Conservation (phyloP, 2,888 invertebrate genomes). For the Epistrophe eligans region DNA sequence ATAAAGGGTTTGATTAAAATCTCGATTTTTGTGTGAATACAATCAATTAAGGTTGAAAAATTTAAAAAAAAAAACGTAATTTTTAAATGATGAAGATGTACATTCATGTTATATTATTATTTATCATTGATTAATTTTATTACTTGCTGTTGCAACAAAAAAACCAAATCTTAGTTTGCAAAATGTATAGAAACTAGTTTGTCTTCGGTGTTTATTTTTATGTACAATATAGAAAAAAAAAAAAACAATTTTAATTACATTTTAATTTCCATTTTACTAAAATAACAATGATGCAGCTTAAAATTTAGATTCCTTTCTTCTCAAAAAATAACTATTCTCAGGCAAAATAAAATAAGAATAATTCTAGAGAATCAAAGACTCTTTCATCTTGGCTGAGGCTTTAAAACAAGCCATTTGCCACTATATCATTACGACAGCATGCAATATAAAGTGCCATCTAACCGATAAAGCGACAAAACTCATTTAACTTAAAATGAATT, state of each 20-base stretch:
- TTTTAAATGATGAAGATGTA: slow-evolving; percentile 51
- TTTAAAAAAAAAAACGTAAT: slow-evolving; percentile 37
- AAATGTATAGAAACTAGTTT: slow-evolving; percentile 44
- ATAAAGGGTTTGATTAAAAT: too few species aligned
- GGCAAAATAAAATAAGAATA: slow-evolving; percentile 50
- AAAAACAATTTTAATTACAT: slow-evolving; percentile 6
- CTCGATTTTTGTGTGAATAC: too few species aligned
- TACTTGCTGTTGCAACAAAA: slow-evolving; percentile 53
- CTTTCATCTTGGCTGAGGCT: slow-evolving; percentile 40
- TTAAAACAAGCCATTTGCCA: slow-evolving; percentile 74
- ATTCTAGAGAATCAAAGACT: slow-evolving; percentile 6
- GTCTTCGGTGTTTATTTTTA: slow-evolving; percentile 68
- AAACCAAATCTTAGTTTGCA: slow-evolving; percentile 41
- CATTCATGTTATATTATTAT: slow-evolving; percentile 39
- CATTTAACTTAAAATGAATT: slow-evolving; percentile 9
- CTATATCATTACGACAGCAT: slow-evolving; percentile 66
- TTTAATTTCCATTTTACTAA: not conserved
- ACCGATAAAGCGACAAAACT: slow-evolving; percentile 57
- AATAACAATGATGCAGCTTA: slow-evolving; percentile 3
- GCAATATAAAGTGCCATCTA: slow-evolving; percentile 64
- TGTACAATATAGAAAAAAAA: slow-evolving; percentile 63
- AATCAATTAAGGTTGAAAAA: too few species aligned
- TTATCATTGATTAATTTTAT: not conserved
- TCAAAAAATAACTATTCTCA: slow-evolving; percentile 19
- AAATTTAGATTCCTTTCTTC: slow-evolving; percentile 5